Conservation (phyloP, 1,140 invertebrate genomes). For the Daktulosphaira vitifoliae region DNA sequence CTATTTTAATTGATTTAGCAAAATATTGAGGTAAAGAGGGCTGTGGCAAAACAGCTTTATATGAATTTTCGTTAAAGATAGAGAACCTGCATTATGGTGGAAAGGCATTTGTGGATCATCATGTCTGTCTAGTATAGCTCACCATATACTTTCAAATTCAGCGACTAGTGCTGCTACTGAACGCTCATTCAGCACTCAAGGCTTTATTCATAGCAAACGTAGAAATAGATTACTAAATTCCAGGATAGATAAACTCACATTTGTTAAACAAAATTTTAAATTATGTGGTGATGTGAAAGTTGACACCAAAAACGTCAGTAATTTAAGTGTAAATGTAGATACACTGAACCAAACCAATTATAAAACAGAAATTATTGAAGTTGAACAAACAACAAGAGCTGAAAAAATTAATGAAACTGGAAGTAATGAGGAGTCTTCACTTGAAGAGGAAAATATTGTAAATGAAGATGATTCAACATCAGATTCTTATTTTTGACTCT, state of each 20-base stretch:
- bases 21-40: conserved; percentile 1
- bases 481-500: not conserved
- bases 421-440: conserved; percentile 2
- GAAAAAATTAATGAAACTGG: conserved; percentile 3
- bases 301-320: conserved; percentile 3
- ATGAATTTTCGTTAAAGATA: not conserved
- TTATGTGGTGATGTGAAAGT: not conserved
- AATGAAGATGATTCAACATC: not conserved
- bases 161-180: conserved; percentile 8
- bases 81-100: conserved; percentile 1
- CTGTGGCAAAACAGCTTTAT: not conserved
- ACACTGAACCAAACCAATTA: conserved; percentile 3
- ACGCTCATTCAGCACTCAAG: conserved; percentile 15
- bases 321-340: conserved; percentile 6
- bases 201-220: conserved; percentile 1
- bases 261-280: not conserved
- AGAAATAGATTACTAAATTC: not conserved
- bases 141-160: not conserved
- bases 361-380: conserved; percentile 4
- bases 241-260: conserved; percentile 4
- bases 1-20: not conserved
- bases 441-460: conserved; percentile 4
- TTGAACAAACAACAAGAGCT: conserved; percentile 1
- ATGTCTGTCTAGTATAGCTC: not conserved
- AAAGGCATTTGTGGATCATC: conserved; percentile 2